phyloP scores from a whole-genome alignment of 2,113 vertebrate species.

The Cebus imitator region DNA sequence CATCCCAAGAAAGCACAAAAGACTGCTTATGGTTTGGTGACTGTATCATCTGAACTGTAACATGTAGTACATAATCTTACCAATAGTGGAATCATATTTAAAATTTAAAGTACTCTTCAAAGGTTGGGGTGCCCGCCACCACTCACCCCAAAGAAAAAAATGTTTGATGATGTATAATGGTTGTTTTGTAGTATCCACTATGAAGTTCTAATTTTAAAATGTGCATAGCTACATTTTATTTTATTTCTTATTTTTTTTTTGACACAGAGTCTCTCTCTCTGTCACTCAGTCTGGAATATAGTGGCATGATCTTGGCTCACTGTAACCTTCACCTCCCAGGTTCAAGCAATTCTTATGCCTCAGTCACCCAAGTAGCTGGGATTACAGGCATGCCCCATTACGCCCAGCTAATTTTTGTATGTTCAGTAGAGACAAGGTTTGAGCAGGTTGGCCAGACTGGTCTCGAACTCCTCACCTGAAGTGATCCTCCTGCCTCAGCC shows the following conservation, averaged over 20 bases:
- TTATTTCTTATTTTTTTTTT: not conserved
- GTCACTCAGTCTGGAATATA: not conserved
- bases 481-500: no score
- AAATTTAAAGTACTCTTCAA: not conserved
- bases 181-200: not conserved
- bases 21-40: not conserved
- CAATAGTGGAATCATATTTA: not conserved
- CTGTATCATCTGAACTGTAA: not conserved
- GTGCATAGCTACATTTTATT: not conserved
- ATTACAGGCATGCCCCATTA: no score
- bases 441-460: no score
- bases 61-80: not conserved
- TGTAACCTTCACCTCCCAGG: rapidly evolving
- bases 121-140: not conserved
- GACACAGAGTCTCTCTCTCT: no score
- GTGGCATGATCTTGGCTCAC: no score
- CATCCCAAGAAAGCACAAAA: not conserved
- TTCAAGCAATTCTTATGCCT: no score
- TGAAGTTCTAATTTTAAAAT: constrained; percentile 35
- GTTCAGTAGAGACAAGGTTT: no score
- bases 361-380: no score
- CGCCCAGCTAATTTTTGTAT: no score
- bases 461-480: no score
- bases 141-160: not conserved
- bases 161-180: not conserved